Conservation (phyloP, 2,113 vertebrate genomes). For the Urocitellus parryii region DNA sequence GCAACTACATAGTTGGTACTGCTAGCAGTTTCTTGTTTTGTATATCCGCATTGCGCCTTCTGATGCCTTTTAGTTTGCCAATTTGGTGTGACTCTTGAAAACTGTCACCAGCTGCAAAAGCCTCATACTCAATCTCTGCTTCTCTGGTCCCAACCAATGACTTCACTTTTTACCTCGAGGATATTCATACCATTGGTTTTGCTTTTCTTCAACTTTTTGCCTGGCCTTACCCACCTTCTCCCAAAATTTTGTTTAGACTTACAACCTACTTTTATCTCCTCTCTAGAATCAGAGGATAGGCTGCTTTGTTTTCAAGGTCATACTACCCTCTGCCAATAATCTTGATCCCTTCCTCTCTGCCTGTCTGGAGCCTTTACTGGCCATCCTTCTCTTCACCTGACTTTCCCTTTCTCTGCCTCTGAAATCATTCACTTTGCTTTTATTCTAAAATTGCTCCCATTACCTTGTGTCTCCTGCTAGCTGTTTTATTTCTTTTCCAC, state of each 20-base stretch:
- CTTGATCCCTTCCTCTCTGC: background rate
- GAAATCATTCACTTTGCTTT: background rate
- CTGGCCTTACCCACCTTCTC: background rate
- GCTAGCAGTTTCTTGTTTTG: background rate
- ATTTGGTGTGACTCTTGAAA: background rate
- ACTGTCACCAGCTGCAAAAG: background rate
- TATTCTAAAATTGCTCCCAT: background rate
- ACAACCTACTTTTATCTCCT: background rate
- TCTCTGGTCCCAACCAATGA: background rate
- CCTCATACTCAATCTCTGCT: background rate
- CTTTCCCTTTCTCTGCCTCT: background rate
- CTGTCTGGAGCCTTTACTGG: background rate
- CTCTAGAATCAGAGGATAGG: background rate
- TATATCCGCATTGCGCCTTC: background rate
- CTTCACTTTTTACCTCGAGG: background rate
- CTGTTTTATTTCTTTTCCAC: background rate
- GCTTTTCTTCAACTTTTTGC: slow-evolving; percentile 13
- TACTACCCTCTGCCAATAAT: background rate
- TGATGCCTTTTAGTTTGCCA: background rate
- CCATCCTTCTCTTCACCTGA: background rate
- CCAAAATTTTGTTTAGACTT: background rate
- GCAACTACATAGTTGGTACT: background rate
- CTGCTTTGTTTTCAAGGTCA: background rate
- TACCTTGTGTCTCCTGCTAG: background rate
- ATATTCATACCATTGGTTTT: background rate